Base-by-base conservation (phyloP, 1,140 invertebrate genomes). In the Trichonephila clavata region DNA sequence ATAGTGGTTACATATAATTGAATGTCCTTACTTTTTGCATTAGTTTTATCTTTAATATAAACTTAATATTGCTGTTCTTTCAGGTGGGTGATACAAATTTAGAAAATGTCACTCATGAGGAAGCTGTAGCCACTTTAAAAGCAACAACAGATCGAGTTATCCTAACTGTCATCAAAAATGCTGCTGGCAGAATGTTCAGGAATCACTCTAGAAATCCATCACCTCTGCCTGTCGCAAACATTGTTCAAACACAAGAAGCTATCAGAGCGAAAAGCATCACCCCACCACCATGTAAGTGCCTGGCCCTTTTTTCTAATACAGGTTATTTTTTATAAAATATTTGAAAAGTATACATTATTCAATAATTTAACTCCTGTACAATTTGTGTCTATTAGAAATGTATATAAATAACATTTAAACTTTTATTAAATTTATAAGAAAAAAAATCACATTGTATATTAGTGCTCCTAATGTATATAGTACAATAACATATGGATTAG, bases 111-210 rank as follows among this genome's bases (percentile, higher is more conserved):
- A 86, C 89, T 18, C 93, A 94, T 80, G 93, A 94, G 63, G 89
- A 94, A 61, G 93, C 93, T 50, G 93, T 94, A 32, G 93, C 93
- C 60, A 98, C 98, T 39, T 96, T 99, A 90, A 99, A 99, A 96
- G 98, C 98, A 13, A 99, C 99, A 59, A 97, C 98, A 94, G 98
- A 99, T 95, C 97, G 98, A 95, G 99, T 99, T 57, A 97, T 97
- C 65, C 97, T 99, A 86, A 97, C 98, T 61, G 97, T 99, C 61
- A 97, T 97, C 93, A 98, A 98, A 96, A 88, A 90, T 50, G 86
- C 89, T 20, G 81, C 93, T 43, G 57, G 57, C 18, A 77, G 21
- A 57, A 24, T 80, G 24, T 90, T 77, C 32, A 91, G 84, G 50
- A 94, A 94, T 71, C 93, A 89, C 24, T 86, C 88, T 32, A 94